phyloP scores from a whole-genome alignment of 1,140 invertebrate genomes.

The Ceratina japonica region DNA sequence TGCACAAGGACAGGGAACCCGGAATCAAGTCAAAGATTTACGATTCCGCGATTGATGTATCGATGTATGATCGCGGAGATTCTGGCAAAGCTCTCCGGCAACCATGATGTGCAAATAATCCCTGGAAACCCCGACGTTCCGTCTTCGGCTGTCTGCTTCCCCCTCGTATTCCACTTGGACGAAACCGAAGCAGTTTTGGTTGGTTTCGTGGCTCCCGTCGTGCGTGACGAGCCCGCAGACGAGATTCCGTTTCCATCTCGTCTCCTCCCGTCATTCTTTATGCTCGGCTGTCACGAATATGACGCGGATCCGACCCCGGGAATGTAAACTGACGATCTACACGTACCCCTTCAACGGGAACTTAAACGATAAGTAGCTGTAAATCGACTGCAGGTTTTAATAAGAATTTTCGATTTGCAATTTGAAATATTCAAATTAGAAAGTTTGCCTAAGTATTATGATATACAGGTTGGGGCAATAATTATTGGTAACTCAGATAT shows the following conservation, averaged over 20 bases:
- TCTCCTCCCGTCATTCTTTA: constrained; percentile 33
- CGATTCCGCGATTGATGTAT: constrained; percentile 39
- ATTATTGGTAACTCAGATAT: too few relatives aligned
- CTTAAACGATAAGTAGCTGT: too few relatives aligned
- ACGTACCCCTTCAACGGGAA: constrained; percentile 1
- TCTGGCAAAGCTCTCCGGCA: constrained; percentile 20
- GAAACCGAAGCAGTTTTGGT: constrained; percentile 36
- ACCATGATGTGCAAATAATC: constrained; percentile 58
- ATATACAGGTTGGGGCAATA: too few relatives aligned
- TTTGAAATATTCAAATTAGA: too few relatives aligned
- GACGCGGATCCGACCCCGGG: constrained; percentile 8
- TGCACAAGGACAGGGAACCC: background rate
- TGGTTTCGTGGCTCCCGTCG: constrained; percentile 56
- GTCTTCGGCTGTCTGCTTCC: constrained; percentile 29
- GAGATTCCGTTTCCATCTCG: constrained; percentile 53
- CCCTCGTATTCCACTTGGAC: constrained; percentile 32
- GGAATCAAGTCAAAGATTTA: constrained; percentile 16
- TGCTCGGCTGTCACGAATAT: constrained; percentile 46
- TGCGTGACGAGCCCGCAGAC: constrained; percentile 56
- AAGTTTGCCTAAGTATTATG: too few relatives aligned
- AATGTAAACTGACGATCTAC: constrained; percentile 53
- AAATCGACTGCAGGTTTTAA: too few relatives aligned
- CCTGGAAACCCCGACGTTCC: constrained; percentile 37
- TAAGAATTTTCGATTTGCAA: too few relatives aligned
- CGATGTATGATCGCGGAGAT: constrained; percentile 28